Evolutionary conservation across 2,888 invertebrate species (phyloP).

Genomic region (Phaedon cochleariae): DNA sequence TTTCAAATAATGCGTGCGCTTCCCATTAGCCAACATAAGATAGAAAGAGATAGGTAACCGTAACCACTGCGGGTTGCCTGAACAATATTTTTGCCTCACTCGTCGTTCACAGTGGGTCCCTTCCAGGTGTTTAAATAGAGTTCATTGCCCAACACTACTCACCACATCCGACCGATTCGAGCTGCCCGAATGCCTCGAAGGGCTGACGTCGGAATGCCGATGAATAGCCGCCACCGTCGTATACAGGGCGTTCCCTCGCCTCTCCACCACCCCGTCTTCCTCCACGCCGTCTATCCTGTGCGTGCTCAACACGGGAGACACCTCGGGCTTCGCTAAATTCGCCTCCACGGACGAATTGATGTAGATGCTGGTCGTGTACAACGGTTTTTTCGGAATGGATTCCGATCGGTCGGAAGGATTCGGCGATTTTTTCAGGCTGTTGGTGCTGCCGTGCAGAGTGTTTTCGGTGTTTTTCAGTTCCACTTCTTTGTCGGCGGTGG

Average conservation of each 20-base stretch:
- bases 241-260: conserved; percentile 48
- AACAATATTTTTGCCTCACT: too few relatives aligned
- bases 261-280: conserved; percentile 41
- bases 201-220: conserved; percentile 54
- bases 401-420: too few relatives aligned
- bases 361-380: conserved; percentile 61
- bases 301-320: conserved; percentile 52
- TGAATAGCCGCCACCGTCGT: conserved; percentile 57
- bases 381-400: conserved; percentile 48
- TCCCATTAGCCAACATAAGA: too few relatives aligned
- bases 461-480: conserved; percentile 56
- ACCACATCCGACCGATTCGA: neutral
- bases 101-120: too few relatives aligned
- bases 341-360: conserved; percentile 57
- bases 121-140: too few relatives aligned
- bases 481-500: conserved; percentile 28
- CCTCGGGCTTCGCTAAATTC: conserved; percentile 43
- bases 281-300: conserved; percentile 50
- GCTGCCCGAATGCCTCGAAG: neutral
- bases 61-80: too few relatives aligned
- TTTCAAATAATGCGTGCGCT: too few relatives aligned
- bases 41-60: too few relatives aligned
- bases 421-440: conserved; percentile 41
- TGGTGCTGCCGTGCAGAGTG: conserved; percentile 50
- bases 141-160: neutral